Conservation (phyloP, 1,140 invertebrate species). For the Eubasilissa regina region DNA sequence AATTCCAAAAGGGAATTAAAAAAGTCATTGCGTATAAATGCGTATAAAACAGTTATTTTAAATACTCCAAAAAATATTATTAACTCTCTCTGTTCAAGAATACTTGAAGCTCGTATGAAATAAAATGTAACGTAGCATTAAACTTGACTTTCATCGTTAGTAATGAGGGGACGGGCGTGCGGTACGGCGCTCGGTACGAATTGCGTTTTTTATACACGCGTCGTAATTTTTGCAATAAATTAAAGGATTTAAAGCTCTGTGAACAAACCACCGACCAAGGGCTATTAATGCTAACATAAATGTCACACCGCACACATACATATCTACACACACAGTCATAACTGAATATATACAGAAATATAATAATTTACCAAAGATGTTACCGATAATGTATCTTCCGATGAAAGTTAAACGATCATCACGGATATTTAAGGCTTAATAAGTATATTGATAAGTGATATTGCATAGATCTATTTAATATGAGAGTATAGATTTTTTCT, state of each 20-base stretch:
- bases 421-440: too few species aligned
- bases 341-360: not conserved
- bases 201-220: not conserved
- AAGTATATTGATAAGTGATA: too few species aligned
- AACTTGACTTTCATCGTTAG: not conserved
- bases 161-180: not conserved
- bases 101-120: too few species aligned
- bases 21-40: too few species aligned
- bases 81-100: not conserved
- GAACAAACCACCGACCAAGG: slow-evolving; percentile 4
- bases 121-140: not conserved
- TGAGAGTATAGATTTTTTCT: too few species aligned
- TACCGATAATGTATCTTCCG: too few species aligned
- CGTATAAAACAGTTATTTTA: too few species aligned
- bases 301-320: not conserved
- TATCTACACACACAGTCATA: not conserved
- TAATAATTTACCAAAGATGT: not conserved
- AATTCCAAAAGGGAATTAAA: too few species aligned
- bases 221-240: not conserved
- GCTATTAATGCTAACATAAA: slow-evolving; percentile 13
- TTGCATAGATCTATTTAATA: too few species aligned
- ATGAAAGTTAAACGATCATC: too few species aligned
- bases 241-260: slow-evolving; percentile 15
- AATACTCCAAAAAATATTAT: not conserved
- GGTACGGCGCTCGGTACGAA: not conserved